Evolutionary conservation across 2,797 vertebrate species (phyloP).

Genomic region (Neomorphus geoffroyi): DNA sequence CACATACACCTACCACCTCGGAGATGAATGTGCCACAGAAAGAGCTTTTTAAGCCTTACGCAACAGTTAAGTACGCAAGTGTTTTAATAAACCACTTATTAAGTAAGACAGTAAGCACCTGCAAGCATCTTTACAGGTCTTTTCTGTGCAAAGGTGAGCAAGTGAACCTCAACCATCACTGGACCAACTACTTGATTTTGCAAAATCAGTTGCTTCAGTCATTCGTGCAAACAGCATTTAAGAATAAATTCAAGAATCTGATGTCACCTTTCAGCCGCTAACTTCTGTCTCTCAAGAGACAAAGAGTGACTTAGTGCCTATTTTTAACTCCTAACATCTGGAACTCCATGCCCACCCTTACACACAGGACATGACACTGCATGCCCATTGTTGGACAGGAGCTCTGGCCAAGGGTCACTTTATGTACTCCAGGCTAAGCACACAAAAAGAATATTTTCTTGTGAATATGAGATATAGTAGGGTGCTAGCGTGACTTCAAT

Average conservation of each 20-base stretch:
- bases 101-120: neutral
- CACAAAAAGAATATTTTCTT: neutral
- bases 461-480: neutral
- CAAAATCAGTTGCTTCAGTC: neutral
- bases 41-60: neutral
- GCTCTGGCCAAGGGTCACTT: neutral
- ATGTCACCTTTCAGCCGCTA: neutral
- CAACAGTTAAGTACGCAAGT: neutral
- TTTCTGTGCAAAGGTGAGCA: neutral
- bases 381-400: neutral
- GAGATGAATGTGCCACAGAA: neutral
- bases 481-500: neutral
- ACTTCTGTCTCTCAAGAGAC: neutral
- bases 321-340: neutral
- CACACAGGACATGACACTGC: too few relatives aligned
- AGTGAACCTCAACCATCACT: neutral
- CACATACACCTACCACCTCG: neutral
- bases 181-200: neutral
- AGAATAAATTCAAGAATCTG: neutral
- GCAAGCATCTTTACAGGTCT: neutral
- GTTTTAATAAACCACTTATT: neutral
- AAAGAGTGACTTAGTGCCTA: neutral
- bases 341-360: neutral
- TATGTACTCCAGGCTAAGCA: neutral
- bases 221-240: neutral